phyloP scores from a whole-genome alignment of 2,888 invertebrate species.

The Saturnia japonica region DNA sequence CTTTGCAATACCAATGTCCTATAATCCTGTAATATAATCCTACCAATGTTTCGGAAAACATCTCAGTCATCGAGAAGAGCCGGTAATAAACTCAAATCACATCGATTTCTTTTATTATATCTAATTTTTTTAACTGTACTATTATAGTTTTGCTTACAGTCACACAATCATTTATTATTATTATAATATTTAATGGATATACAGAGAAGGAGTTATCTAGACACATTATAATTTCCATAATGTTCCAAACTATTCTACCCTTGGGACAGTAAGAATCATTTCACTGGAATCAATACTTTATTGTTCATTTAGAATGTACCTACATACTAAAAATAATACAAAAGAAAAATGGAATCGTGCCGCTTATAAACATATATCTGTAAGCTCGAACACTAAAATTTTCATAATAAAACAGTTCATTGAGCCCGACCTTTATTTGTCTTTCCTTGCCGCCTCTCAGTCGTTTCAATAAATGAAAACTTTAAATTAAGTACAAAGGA shows the following conservation, averaged over 20 bases:
- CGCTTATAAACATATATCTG: constrained; percentile 49
- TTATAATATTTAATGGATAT: too few species aligned
- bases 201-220: neutral
- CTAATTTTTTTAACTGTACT: neutral
- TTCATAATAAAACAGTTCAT: constrained; percentile 48
- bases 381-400: constrained; percentile 50
- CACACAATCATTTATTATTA: too few species aligned
- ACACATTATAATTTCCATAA: neutral
- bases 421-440: constrained; percentile 45
- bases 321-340: constrained; percentile 41
- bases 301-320: constrained; percentile 42
- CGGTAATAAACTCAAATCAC: neutral
- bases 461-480: constrained; percentile 42
- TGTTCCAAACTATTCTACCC: neutral
- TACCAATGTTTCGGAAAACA: neutral
- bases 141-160: too few species aligned
- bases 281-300: neutral
- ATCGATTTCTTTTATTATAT: neutral
- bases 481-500: constrained; percentile 37
- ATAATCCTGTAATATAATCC: too few species aligned
- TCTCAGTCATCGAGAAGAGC: neutral
- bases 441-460: constrained; percentile 53
- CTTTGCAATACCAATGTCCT: too few species aligned
- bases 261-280: neutral
- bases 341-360: constrained; percentile 60